phyloP scores from a whole-genome alignment of 2,113 vertebrate genomes.

The Tursiops truncatus region DNA sequence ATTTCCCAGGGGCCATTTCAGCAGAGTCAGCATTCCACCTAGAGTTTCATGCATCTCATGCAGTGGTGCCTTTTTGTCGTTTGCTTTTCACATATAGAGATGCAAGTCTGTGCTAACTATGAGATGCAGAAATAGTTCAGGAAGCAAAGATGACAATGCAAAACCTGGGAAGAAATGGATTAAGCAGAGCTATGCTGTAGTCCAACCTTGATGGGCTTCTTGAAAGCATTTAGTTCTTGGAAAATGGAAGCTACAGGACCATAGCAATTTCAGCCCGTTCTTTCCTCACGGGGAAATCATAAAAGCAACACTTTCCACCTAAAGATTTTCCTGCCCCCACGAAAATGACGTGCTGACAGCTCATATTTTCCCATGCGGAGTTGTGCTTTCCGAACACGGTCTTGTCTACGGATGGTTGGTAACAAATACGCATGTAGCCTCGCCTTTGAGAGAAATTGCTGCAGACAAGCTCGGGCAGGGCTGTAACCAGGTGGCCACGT shows the following conservation, averaged over 20 bases:
- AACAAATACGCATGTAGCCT: not conserved
- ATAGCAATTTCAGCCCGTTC: not conserved
- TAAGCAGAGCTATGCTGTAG: not conserved
- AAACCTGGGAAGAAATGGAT: not conserved
- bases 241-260: not conserved
- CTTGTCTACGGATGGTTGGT: not conserved
- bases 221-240: not conserved
- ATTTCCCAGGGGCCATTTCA: not conserved
- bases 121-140: not conserved
- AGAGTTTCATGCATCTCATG: not conserved
- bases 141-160: not conserved
- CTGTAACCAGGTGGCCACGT: not conserved
- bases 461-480: not conserved
- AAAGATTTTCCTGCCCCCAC: not conserved
- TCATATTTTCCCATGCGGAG: not conserved
- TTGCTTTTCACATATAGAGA: not conserved
- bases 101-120: not conserved
- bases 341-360: not conserved
- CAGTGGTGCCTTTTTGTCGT: not conserved
- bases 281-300: not conserved
- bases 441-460: not conserved
- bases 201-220: not conserved
- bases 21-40: not conserved
- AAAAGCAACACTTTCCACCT: slow-evolving; percentile 15
- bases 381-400: not conserved